These are phyloP conservation scores for Sycophila sp. DNA, from an alignment of 1,140 invertebrate species.

Conservation along the genomic window DNA sequence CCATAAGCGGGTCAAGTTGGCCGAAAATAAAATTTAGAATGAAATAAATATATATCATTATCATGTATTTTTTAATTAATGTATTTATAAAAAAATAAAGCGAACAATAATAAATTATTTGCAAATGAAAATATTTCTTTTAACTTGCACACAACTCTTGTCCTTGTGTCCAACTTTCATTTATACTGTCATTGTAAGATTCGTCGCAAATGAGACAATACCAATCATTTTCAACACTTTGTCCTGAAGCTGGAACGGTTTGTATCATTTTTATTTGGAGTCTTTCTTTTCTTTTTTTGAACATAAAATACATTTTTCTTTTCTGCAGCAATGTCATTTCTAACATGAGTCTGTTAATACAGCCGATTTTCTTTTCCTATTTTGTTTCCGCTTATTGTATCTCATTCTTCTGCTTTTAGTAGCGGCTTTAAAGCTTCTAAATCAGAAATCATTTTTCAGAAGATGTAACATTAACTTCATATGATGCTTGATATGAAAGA, in stretches of 20 bases:
- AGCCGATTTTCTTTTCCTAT: background rate
- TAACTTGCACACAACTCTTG: background rate
- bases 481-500: too few species aligned
- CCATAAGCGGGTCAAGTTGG: background rate
- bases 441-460: background rate
- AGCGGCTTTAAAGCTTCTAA: background rate
- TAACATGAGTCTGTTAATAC: slow-evolving; percentile 7
- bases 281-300: background rate
- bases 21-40: background rate
- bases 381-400: background rate
- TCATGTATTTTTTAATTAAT: too few species aligned
- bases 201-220: background rate
- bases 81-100: background rate
- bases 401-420: slow-evolving; percentile 4
- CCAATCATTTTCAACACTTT: too few species aligned
- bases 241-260: too few species aligned
- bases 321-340: background rate
- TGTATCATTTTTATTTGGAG: too few species aligned
- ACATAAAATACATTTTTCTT: background rate
- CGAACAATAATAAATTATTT: background rate
- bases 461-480: background rate
- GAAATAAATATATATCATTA: too few species aligned
- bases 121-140: background rate
- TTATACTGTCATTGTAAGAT: background rate
- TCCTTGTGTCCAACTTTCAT: background rate